Conservation (phyloP, 2,888 invertebrate genomes). For the Mellilla xanthometata region DNA sequence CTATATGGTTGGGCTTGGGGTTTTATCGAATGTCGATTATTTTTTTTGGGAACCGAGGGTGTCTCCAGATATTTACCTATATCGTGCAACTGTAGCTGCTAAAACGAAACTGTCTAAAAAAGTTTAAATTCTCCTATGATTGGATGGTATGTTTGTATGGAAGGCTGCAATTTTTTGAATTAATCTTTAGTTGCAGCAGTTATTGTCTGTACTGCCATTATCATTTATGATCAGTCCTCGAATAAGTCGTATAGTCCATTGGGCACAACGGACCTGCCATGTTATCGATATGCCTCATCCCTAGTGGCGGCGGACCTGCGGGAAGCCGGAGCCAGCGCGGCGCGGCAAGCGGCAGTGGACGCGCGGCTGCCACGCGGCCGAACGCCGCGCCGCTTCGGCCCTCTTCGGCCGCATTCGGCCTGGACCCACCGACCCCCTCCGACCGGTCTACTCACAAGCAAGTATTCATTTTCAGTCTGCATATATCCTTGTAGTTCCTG, state of each 20-base stretch:
- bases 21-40: conserved; percentile 38
- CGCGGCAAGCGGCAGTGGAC: conserved; percentile 56
- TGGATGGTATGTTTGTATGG: too few relatives aligned
- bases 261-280: too few relatives aligned
- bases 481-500: background rate
- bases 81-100: too few relatives aligned
- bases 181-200: too few relatives aligned
- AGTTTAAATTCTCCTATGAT: too few relatives aligned
- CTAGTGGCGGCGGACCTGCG: conserved; percentile 47
- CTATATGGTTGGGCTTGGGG: conserved; percentile 36
- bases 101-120: too few relatives aligned
- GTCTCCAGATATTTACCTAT: too few relatives aligned
- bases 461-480: background rate
- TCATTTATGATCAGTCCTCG: too few relatives aligned
- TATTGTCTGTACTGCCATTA: too few relatives aligned
- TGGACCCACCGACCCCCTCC: conserved; percentile 4
- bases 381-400: conserved; percentile 50
- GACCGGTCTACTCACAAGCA: background rate
- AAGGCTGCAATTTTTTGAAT: too few relatives aligned
- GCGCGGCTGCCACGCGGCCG: conserved; percentile 77
- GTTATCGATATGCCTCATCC: conserved; percentile 31
- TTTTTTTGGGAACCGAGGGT: too few relatives aligned
- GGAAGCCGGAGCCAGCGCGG: conserved; percentile 32
- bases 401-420: conserved; percentile 35
- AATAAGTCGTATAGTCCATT: too few relatives aligned